phyloP scores from a whole-genome alignment of 2,797 vertebrate species.

The Cygnus olor region DNA sequence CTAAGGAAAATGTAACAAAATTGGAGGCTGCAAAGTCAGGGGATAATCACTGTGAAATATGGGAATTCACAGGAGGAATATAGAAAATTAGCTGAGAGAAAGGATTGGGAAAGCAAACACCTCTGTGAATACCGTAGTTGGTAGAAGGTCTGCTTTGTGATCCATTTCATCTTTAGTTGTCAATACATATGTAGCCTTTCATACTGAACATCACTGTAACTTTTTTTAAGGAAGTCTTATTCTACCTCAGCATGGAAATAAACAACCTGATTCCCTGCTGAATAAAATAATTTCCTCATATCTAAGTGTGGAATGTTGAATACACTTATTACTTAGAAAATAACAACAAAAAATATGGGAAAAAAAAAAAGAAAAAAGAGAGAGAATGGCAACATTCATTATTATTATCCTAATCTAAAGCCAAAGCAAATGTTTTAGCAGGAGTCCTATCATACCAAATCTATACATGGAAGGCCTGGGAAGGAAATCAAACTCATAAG shows the following conservation, averaged over 20 bases:
- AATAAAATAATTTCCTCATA: neutral
- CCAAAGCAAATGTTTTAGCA: neutral
- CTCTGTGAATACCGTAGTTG: neutral
- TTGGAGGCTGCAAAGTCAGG: neutral
- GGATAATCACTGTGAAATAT: neutral
- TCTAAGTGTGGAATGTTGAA: neutral
- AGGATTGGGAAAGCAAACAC: neutral
- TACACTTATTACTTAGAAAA: neutral
- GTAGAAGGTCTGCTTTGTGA: neutral
- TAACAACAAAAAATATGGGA: neutral
- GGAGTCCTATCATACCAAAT: neutral
- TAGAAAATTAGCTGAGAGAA: neutral
- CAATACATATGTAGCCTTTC: accelerated
- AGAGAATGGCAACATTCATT: neutral
- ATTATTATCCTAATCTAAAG: neutral
- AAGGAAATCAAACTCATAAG: neutral
- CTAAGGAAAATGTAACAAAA: neutral
- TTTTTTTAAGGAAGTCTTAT: neutral
- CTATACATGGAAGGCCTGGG: neutral
- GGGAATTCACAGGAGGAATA: neutral
- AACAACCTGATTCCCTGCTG: neutral
- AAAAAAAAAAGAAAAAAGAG: neutral
- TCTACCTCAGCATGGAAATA: neutral
- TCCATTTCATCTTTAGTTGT: neutral
- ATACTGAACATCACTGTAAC: neutral